Evolutionary conservation across 2,113 vertebrate genomes (phyloP).

Genomic region (Chaetorhynchus papuensis): DNA sequence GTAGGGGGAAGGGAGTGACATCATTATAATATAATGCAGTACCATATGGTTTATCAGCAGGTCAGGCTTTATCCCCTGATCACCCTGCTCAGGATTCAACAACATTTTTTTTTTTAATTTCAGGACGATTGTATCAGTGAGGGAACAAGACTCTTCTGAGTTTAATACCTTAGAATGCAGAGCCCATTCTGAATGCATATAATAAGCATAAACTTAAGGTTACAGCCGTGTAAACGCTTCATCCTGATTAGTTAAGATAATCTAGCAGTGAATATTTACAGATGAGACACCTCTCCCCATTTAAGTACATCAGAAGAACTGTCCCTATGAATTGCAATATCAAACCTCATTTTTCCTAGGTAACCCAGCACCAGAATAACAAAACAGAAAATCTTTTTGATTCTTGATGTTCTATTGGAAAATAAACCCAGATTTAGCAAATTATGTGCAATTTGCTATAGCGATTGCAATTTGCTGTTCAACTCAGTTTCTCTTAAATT

Average conservation of each 20-base stretch:
- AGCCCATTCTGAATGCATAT: not conserved
- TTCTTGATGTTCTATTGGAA: not conserved
- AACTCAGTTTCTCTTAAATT: not conserved
- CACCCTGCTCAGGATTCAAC: not conserved
- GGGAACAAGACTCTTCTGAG: not conserved
- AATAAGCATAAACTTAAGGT: not conserved
- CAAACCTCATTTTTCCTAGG: not conserved
- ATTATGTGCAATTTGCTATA: not conserved
- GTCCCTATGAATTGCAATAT: not conserved
- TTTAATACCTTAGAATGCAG: not conserved
- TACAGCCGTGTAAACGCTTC: not conserved
- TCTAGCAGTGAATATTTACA: not conserved
- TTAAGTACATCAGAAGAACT: not conserved
- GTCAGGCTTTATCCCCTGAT: not conserved
- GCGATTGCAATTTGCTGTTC: not conserved
- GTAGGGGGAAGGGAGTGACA: not conserved
- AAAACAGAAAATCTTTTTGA: not conserved
- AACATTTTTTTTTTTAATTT: not conserved
- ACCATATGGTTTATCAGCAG: not conserved
- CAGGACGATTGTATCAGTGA: not conserved
- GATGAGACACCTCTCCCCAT: not conserved
- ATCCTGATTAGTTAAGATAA: not conserved
- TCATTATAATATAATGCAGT: not conserved
- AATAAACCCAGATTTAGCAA: not conserved
- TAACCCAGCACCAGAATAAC: not conserved